Evolutionary conservation across 1,140 invertebrate genomes (phyloP), one percentile per base, ranked within the genome.

Genomic region (Zaprionus vittiger): DNA sequence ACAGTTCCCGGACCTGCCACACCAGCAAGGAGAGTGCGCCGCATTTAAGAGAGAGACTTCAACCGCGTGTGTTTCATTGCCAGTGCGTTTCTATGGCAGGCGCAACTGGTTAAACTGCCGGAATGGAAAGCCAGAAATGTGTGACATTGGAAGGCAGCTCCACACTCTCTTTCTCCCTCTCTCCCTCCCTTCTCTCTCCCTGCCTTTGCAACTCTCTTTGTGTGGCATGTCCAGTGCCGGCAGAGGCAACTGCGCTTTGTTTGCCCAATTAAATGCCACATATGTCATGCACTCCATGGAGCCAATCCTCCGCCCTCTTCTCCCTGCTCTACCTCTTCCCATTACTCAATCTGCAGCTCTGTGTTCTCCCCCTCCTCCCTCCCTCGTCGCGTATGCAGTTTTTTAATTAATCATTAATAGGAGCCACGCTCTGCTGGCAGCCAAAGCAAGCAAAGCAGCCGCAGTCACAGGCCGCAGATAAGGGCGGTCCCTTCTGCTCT

Each of bases 401-500:
- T 87, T 89, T 87, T 84, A 87, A 87, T 87, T 87, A 87, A 89
- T 87, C 84, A 87, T 87, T 87, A 89, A 87, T 89, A 81, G 77
- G 57, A 81, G 72, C 81, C 81, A 87, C 81, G 84, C 84, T 89
- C 59, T 71, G 81, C 72, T 89, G 83, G 69, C 79, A 73, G 24
- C 22, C 63, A 73, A 68, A 77, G 75, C 70, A 73, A 67, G 60
- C 41, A 81, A 73, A 79, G 44, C 28, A 64, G 44, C 17, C 28
- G 24, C 12, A 59, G 57, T 41, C 62, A 49, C 28, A 60, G 34
- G 55, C 54, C 61, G 73, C 79, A 78, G 69, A 77, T 70, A 77
- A 70, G 52, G 31, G 70, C 38, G 14, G 38, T 57, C 44, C 69
- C 60, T 49, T 22, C 15, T 47, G 38, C 38, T 47, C 20, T 55